phyloP scores from a whole-genome alignment of 2,797 vertebrate genomes.

The Glossophaga mutica region DNA sequence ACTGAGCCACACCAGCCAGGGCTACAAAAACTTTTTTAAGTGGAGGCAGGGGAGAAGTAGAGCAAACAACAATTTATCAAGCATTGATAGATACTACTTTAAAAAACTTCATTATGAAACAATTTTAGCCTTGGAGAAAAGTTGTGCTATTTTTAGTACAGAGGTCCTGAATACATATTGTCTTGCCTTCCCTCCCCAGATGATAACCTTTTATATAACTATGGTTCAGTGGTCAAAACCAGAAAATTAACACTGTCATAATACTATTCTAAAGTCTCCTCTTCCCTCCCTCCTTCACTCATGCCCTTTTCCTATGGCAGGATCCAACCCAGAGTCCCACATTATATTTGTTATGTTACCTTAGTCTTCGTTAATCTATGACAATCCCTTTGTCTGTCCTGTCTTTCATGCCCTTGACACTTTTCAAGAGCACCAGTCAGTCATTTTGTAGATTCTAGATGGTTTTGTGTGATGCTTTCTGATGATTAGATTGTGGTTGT shows the following conservation, averaged over 20 bases:
- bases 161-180: not conserved
- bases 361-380: not conserved
- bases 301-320: not conserved
- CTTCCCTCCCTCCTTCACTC: not conserved
- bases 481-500: not conserved
- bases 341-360: not conserved
- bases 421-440: not conserved
- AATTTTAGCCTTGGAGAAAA: not conserved
- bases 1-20: too few species aligned
- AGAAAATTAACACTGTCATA: not conserved
- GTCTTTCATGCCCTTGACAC: not conserved
- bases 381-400: not conserved
- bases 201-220: not conserved
- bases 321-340: not conserved
- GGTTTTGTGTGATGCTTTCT: not conserved
- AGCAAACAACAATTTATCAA: not conserved
- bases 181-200: not conserved
- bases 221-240: not conserved
- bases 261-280: not conserved
- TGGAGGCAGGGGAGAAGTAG: not conserved
- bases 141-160: not conserved
- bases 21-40: not conserved
- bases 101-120: not conserved
- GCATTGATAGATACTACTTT: not conserved
- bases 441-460: not conserved